These are phyloP conservation scores for Hemitrygon akajei DNA, from an alignment of 2,797 vertebrate genomes.

Conservation along the genomic window DNA sequence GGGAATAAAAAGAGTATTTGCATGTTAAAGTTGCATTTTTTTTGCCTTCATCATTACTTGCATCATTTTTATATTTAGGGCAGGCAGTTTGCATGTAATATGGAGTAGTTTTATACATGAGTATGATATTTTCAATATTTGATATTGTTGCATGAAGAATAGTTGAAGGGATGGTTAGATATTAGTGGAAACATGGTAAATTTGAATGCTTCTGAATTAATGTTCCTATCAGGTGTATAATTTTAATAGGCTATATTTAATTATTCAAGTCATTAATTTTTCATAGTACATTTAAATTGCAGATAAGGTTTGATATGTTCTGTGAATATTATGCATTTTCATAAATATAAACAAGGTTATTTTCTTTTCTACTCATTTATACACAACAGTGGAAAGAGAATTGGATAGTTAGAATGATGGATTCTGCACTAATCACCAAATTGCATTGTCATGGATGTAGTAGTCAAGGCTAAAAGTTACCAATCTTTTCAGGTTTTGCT, in stretches of 20 bases:
- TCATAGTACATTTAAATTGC: neutral
- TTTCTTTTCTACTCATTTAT: too few species aligned
- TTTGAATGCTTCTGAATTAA: neutral
- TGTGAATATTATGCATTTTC: neutral
- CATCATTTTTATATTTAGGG: neutral
- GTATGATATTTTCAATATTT: neutral
- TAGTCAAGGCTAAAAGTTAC: too few species aligned
- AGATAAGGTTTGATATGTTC: neutral
- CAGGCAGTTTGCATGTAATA: neutral
- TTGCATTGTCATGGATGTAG: too few species aligned
- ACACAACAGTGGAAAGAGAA: too few species aligned
- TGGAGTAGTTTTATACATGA: neutral
- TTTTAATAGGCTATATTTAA: neutral
- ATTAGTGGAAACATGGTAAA: neutral
- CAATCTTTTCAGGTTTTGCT: neutral
- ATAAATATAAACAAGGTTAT: too few species aligned
- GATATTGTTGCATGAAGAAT: neutral
- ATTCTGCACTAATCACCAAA: too few species aligned
- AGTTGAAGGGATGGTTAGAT: neutral
- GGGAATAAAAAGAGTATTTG: neutral
- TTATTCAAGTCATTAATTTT: neutral
- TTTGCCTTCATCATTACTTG: neutral
- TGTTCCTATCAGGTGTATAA: neutral
- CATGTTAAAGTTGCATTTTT: neutral
- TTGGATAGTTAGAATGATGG: too few species aligned